Conservation (phyloP, 2,888 invertebrate species). For the Cotesia congregata region DNA sequence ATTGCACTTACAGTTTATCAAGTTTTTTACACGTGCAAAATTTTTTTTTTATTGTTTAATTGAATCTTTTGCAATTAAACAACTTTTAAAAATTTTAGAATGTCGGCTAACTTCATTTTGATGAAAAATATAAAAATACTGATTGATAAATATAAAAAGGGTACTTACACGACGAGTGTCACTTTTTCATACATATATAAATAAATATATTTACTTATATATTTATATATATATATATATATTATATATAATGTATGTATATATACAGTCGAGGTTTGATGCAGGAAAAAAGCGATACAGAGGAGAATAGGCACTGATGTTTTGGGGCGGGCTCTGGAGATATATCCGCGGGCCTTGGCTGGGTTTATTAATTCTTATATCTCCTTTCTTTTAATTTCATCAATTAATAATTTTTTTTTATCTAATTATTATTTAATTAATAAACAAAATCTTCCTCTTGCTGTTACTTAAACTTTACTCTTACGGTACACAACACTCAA, state of each 20-base stretch:
- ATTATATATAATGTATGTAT: conserved; percentile 32
- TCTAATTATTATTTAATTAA: background rate
- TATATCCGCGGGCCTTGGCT: conserved; percentile 44
- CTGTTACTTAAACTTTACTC: conserved; percentile 4
- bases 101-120: background rate
- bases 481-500: conserved; percentile 12
- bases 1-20: too few relatives aligned
- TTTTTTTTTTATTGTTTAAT: too few relatives aligned
- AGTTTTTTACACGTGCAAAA: too few relatives aligned
- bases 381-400: conserved; percentile 19
- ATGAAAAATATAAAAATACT: conserved; percentile 6
- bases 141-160: conserved; percentile 12
- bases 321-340: conserved; percentile 50
- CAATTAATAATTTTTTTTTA: conserved; percentile 13
- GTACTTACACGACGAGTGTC: conserved; percentile 39
- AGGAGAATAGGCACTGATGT: conserved; percentile 54
- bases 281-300: conserved; percentile 44
- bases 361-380: conserved; percentile 31
- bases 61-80: too few relatives aligned
- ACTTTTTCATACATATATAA: conserved; percentile 20
- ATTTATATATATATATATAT: conserved; percentile 24
- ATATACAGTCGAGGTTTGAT: conserved; percentile 39
- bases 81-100: too few relatives aligned
- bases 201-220: conserved; percentile 27
- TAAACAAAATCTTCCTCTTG: conserved; percentile 7